phyloP scores from a whole-genome alignment of 2,113 vertebrate genomes.

The Mola mola region DNA sequence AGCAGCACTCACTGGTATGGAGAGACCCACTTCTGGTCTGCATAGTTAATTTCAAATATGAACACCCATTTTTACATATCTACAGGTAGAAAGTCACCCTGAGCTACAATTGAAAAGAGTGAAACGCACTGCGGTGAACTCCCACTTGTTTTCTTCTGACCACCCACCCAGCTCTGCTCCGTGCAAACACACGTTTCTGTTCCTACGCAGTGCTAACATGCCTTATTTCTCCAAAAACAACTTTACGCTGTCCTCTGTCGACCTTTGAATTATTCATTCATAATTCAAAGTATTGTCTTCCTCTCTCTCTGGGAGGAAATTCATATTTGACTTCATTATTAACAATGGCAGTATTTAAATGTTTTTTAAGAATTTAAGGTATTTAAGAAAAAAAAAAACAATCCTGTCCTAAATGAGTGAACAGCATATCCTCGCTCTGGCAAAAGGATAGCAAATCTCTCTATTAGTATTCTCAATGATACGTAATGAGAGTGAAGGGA shows the following conservation, averaged over 20 bases:
- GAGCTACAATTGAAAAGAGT: too few species aligned
- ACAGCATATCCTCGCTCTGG: slow-evolving; percentile 4
- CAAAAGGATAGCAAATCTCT: slow-evolving; percentile 23
- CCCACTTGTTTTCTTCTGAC: slow-evolving; percentile 28
- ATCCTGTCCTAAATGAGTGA: slow-evolving; percentile 11
- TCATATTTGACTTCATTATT: not conserved
- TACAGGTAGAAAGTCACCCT: too few species aligned
- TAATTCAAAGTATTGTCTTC: slow-evolving; percentile 16
- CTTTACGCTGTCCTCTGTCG: slow-evolving; percentile 5
- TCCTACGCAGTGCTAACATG: slow-evolving; percentile 12
- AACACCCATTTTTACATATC: slow-evolving; percentile 23
- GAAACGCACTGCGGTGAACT: too few species aligned
- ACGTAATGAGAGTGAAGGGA: slow-evolving; percentile 44
- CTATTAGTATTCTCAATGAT: slow-evolving; percentile 39
- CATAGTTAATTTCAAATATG: slow-evolving; percentile 18
- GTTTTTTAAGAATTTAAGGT: not conserved
- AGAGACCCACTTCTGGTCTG: slow-evolving; percentile 33
- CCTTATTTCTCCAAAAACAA: slow-evolving; percentile 16
- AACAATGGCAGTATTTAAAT: too few species aligned
- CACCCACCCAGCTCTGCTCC: slow-evolving; percentile 17
- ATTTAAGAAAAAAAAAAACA: not conserved
- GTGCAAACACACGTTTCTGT: slow-evolving; percentile 18
- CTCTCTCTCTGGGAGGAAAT: slow-evolving; percentile 3
- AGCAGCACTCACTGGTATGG: slow-evolving; percentile 53
- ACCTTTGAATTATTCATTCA: slow-evolving; percentile 11